Conservation (phyloP, 1,140 invertebrate genomes). For the Rhynchophorus ferrugineus region DNA sequence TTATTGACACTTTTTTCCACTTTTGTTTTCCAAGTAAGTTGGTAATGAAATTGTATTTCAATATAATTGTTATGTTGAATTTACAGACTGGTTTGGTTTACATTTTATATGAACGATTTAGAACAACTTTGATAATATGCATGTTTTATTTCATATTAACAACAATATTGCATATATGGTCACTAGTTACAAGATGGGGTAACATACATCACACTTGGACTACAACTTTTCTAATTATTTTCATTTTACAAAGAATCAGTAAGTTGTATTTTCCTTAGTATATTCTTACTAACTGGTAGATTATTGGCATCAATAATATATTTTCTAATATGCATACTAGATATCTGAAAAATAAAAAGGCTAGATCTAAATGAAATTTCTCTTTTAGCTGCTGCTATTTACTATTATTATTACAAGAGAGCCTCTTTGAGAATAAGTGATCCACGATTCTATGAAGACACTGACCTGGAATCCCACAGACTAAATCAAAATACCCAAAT, state of each 20-base stretch:
- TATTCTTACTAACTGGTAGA: conserved; percentile 1
- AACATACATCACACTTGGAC: conserved; percentile 45
- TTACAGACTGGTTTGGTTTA: conserved; percentile 58
- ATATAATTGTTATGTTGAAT: conserved; percentile 4
- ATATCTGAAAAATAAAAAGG: too few relatives aligned
- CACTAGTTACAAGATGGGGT: conserved; percentile 49
- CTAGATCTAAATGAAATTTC: background rate
- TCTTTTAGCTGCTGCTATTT: conserved; percentile 58
- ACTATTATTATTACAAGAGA: conserved; percentile 68
- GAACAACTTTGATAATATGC: conserved; percentile 48
- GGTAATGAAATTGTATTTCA: conserved; percentile 43
- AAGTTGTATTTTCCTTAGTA: too few relatives aligned
- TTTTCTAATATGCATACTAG: too few relatives aligned
- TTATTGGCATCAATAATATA: background rate
- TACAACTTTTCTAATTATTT: conserved; percentile 50
- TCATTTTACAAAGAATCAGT: conserved; percentile 54
- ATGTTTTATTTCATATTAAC: conserved; percentile 50
- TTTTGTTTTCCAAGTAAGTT: conserved; percentile 63
- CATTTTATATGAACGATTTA: conserved; percentile 56
- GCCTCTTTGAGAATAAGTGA: conserved; percentile 61
- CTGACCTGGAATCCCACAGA: conserved; percentile 55
- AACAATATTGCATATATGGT: conserved; percentile 50
- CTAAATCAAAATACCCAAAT: too few relatives aligned
- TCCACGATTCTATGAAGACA: conserved; percentile 64
- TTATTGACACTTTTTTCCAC: conserved; percentile 63